These are phyloP conservation scores for Drosophila sechellia DNA, from an alignment of 1,140 invertebrate genomes.

Conservation along the genomic window DNA sequence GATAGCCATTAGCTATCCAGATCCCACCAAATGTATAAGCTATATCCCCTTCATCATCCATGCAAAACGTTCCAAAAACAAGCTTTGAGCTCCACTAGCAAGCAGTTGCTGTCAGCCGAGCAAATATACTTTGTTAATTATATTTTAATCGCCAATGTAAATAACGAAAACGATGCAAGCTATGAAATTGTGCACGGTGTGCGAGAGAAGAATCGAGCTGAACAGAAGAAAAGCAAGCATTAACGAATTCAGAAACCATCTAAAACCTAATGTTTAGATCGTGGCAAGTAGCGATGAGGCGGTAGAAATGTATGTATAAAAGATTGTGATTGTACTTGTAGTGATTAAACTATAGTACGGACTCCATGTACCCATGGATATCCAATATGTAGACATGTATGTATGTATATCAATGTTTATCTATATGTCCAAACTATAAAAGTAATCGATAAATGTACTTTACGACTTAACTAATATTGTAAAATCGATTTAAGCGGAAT, in stretches of 20 bases:
- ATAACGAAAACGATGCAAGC: not conserved
- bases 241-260: conserved; percentile 7
- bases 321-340: conserved; percentile 68
- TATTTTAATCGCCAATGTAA: conserved; percentile 15
- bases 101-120: conserved; percentile 4
- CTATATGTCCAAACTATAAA: conserved; percentile 56
- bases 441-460: conserved; percentile 51
- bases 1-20: not conserved
- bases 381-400: conserved; percentile 30
- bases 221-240: not conserved
- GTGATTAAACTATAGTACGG: conserved; percentile 46
- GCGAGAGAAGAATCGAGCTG: not conserved
- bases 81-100: conserved; percentile 8
- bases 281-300: conserved; percentile 5
- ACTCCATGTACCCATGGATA: conserved; percentile 19
- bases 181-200: conserved; percentile 1
- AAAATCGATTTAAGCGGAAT: conserved; percentile 49
- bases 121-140: conserved; percentile 10
- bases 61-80: conserved; percentile 8
- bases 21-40: not conserved
- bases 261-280: not conserved
- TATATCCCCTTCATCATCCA: not conserved
- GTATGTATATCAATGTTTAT: conserved; percentile 54
- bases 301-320: conserved; percentile 53
- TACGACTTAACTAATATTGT: conserved; percentile 48